Evolutionary conservation across 2,797 vertebrate genomes (phyloP), one percentile per base, ranked within the genome.

Genomic region (Picus viridis): DNA sequence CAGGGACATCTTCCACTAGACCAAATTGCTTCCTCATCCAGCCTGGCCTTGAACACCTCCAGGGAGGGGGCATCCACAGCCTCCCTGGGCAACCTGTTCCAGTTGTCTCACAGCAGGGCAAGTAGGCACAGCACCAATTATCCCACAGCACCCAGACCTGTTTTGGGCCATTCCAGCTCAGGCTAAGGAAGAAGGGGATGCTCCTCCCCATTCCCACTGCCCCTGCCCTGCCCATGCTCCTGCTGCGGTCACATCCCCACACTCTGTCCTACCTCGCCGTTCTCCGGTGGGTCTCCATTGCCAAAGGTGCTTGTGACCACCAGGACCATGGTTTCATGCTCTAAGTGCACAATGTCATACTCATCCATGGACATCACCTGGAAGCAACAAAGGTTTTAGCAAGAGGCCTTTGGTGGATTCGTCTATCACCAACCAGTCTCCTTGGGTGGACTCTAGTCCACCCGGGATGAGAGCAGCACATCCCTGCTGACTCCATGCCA

Each of bases 301-400:
- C 99, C 99, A 20, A 99, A 99, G 9, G 99, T 99, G 96, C 99
- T 99, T 90, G 98, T 99, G 83, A 99, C 98, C 87, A 98, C 99
- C 71, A 99, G 96, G 84, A 99, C 99, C 92, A 99, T 96, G 1
- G 99, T 98, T 92, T 99, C 99, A 1, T 99, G 99, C 87, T 99
- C 99, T 89, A 99, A 97, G 95, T 99, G 98, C 62, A 99, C 99
- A 0, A 98, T 97, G 75, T 99, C 99, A 1, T 99, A 99, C 24
- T 99, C 99, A 2, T 99, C 99, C 99, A 99, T 99, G 43, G 99
- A 98, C 97, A 98, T 99, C 83, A 99, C 99, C 99, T 99, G 93
- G 70, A 57, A 24, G 19, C n/a, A 16, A 83, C 24, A 69, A 34
- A 36, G 14, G 32, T n/a, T 13, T 73, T n/a, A 34, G 93, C 88